These are phyloP conservation scores for Cryptocephalus primarius DNA, from an alignment of 2,888 invertebrate genomes.

Conservation along the genomic window DNA sequence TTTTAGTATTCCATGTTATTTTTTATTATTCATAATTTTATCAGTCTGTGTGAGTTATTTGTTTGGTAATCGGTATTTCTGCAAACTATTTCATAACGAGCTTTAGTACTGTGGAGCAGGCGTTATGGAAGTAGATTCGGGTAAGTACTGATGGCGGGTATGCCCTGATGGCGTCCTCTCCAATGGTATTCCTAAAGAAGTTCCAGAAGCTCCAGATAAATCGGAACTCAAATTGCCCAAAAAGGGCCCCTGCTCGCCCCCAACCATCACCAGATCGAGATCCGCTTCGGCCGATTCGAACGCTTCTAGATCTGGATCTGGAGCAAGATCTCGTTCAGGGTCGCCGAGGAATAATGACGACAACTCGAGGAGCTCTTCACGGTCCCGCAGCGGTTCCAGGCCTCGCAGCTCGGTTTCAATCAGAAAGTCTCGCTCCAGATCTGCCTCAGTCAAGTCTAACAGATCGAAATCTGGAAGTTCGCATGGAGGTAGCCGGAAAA, in stretches of 20 bases:
- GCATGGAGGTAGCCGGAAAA: background rate
- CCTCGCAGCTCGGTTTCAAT: slow-evolving; percentile 20
- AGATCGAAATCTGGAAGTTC: slow-evolving; percentile 20
- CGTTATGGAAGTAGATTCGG: no score
- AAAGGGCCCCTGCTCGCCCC: background rate
- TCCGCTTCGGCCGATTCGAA: background rate
- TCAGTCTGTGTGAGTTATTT: no score
- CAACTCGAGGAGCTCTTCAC: slow-evolving; percentile 7
- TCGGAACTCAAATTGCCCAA: no score
- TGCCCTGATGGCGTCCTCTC: no score
- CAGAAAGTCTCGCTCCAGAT: slow-evolving; percentile 25
- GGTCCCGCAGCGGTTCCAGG: slow-evolving; percentile 19
- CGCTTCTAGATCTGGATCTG: background rate
- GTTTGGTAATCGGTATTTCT: no score
- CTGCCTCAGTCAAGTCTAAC: slow-evolving; percentile 20
- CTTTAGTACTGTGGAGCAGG: no score
- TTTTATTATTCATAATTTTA: no score
- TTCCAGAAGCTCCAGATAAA: no score
- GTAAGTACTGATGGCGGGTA: no score
- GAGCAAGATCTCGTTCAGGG: slow-evolving; percentile 1
- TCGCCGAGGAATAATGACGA: slow-evolving; percentile 6
- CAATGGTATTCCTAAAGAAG: no score
- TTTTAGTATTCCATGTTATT: no score
- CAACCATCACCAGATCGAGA: background rate
- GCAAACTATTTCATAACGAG: no score